Evolutionary conservation across 2,888 invertebrate species (phyloP).

Genomic region (Rotaria magnacalcarata): DNA sequence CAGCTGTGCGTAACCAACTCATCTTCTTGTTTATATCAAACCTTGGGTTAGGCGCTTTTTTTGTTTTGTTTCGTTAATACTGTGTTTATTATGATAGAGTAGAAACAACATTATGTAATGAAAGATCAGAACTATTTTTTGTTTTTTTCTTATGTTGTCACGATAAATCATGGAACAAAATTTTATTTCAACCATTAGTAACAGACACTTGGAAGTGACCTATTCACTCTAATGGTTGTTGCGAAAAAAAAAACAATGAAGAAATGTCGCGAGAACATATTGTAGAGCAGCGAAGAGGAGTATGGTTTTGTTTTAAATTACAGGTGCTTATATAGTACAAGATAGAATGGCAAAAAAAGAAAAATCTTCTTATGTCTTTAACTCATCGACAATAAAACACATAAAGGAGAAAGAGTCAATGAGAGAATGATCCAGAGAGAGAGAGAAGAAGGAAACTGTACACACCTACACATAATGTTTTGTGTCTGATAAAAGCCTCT

Average conservation of each 20-base stretch:
- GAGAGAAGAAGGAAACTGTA: neutral
- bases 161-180: neutral
- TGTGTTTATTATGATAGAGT: neutral
- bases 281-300: neutral
- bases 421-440: neutral
- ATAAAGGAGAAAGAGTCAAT: neutral
- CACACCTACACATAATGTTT: neutral
- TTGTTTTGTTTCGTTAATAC: neutral
- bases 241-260: neutral
- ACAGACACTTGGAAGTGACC: neutral
- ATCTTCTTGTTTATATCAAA: neutral
- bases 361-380: neutral
- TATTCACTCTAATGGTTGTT: neutral
- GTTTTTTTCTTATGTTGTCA: neutral
- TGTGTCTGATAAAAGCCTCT: neutral
- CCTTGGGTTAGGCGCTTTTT: neutral
- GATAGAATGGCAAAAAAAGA: neutral
- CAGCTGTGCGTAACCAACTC: conserved; percentile 14
- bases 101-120: neutral
- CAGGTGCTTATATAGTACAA: conserved; percentile 10
- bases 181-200: neutral
- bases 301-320: neutral
- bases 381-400: neutral
- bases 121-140: neutral
- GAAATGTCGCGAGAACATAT: neutral